phyloP scores from a whole-genome alignment of 2,888 invertebrate species.

The Synanthedon tipuliformis region DNA sequence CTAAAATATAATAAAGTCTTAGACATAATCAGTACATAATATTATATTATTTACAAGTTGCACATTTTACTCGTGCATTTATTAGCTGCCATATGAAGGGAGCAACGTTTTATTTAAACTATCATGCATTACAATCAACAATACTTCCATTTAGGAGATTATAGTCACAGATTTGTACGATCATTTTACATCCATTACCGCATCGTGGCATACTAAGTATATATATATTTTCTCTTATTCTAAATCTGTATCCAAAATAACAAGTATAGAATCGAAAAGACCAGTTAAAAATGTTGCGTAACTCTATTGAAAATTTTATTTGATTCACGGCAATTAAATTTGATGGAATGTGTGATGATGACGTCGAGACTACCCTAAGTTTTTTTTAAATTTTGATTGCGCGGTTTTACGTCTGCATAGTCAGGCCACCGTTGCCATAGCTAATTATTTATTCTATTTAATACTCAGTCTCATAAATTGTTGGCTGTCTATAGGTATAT shows the following conservation, averaged over 20 bases:
- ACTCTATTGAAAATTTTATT: background rate
- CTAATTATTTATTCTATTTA: constrained; percentile 50
- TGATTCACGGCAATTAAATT: background rate
- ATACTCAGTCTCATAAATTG: constrained; percentile 65
- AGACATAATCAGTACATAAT: constrained; percentile 41
- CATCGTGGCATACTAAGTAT: background rate
- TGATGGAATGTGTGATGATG: background rate
- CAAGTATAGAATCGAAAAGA: background rate
- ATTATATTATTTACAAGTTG: constrained; percentile 46
- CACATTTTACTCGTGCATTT: constrained; percentile 40
- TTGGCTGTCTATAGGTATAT: constrained; percentile 47
- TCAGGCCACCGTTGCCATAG: constrained; percentile 36
- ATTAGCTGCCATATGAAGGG: constrained; percentile 62
- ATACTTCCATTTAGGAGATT: constrained; percentile 36
- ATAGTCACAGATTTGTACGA: constrained; percentile 65
- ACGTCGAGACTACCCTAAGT: background rate
- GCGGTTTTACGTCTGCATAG: constrained; percentile 16
- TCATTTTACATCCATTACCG: constrained; percentile 29
- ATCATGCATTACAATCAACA: constrained; percentile 37
- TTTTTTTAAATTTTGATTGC: constrained; percentile 22
- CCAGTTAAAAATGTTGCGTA: background rate
- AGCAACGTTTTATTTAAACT: constrained; percentile 24
- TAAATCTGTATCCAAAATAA: constrained; percentile 1
- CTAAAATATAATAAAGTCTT: constrained; percentile 45
- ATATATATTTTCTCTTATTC: background rate